Evolutionary conservation across 2,113 vertebrate species (phyloP).

Genomic region (Lepus americanus): DNA sequence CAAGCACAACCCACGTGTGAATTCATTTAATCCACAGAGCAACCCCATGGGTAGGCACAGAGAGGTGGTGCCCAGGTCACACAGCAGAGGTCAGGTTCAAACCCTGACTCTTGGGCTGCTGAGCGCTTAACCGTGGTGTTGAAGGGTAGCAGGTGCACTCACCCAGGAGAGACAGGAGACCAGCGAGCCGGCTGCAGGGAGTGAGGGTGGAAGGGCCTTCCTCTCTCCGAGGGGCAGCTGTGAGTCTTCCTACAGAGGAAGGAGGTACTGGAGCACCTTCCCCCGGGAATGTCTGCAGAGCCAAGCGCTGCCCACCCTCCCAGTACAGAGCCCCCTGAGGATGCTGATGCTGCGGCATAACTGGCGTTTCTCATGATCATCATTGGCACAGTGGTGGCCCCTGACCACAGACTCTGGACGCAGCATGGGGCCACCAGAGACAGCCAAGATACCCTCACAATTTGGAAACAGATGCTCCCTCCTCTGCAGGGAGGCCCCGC

Average conservation of each 20-base stretch:
- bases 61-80: neutral
- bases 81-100: neutral
- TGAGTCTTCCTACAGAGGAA: neutral
- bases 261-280: neutral
- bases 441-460: neutral
- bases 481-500: neutral
- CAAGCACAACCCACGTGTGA: fast-evolving
- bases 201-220: neutral
- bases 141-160: neutral
- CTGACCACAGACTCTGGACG: neutral
- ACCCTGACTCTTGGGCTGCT: neutral
- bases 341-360: neutral
- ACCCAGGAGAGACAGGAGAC: neutral
- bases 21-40: neutral
- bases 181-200: neutral
- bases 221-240: neutral
- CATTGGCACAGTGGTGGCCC: neutral
- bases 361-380: constrained; percentile 29
- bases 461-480: neutral
- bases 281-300: neutral
- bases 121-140: neutral
- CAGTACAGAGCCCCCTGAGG: neutral
- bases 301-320: neutral
- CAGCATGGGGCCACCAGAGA: neutral
- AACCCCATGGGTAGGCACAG: neutral